Base-by-base conservation (phyloP, 23 tunicate species). In the Pegea sp. region DNA sequence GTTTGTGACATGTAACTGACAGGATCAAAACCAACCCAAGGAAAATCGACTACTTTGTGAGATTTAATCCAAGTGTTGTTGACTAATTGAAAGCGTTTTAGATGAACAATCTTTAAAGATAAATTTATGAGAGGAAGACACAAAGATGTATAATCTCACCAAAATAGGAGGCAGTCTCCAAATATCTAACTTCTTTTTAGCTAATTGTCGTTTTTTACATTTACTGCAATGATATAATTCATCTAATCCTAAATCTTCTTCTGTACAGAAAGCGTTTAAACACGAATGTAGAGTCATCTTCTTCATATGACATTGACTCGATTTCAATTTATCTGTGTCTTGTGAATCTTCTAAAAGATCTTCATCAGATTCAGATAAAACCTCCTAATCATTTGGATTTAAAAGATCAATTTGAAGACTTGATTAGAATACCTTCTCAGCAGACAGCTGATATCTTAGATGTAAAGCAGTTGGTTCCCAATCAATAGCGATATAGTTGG, bases 381-480 rank as follows among this genome's bases (percentile, higher is more conserved):
- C n/a, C n/a, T n/a, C n/a, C n/a, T n/a, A n/a, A n/a, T n/a, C n/a
- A n/a, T n/a, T n/a, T n/a, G n/a, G n/a, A n/a, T n/a, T n/a, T n/a
- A n/a, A n/a, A n/a, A n/a, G n/a, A n/a, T n/a, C n/a, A n/a, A n/a
- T n/a, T n/a, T n/a, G n/a, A n/a, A n/a, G n/a, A n/a, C n/a, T n/a
- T n/a, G n/a, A n/a, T n/a, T n/a, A n/a, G n/a, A n/a, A n/a, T 32
- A 84, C 95, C 71, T 72, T 34, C 55, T 84, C 95, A 0, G 55
- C 76, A 44, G 84, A 67, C 1, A 71, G 76, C 33, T 73, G 95
- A 44, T 84, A 84, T 84, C 95, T 33, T 21, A 84, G 59, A 60
- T 84, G 95, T 62, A 84, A 60, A 31, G 95, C 95, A 2, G 95
- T 84, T 22, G 95, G 72, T 24, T 84, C 95, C 95, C 95, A 84